Percentiles rank a stretch among this genome's conserved stretches.
Evolutionary conservation across 2,113 vertebrate species (phyloP).

Genomic region (Pan paniscus): DNA sequence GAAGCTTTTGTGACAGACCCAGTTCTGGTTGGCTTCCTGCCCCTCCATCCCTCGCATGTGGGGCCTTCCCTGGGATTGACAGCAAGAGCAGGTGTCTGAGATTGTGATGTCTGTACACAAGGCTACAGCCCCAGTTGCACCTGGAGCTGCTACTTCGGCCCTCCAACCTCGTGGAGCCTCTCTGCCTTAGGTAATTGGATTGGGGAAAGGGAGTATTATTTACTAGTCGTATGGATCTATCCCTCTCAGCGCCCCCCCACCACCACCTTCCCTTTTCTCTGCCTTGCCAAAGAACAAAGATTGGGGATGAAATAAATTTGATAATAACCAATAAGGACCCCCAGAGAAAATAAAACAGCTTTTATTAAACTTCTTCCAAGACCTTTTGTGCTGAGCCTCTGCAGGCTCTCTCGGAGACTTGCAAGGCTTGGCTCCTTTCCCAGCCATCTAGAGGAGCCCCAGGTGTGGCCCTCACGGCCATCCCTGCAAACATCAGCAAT

Average conservation of each 20-base stretch:
- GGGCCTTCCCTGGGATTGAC: neutral
- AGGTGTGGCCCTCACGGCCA: slow-evolving; percentile 55
- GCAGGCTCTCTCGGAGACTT: slow-evolving; percentile 5
- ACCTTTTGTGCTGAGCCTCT: slow-evolving; percentile 83
- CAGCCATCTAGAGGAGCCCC: neutral
- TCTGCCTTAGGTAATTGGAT: slow-evolving; percentile 58
- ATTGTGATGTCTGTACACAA: neutral
- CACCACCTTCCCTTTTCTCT: slow-evolving; percentile 69
- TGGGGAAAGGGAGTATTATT: slow-evolving; percentile 66
- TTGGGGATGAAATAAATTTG: slow-evolving; percentile 87
- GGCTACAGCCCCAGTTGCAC: neutral
- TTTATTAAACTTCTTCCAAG: slow-evolving; percentile 89
- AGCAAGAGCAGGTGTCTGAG: neutral
- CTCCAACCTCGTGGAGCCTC: neutral
- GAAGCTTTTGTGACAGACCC: neutral
- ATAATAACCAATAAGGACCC: slow-evolving; percentile 86
- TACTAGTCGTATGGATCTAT: neutral
- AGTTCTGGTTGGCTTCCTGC: neutral
- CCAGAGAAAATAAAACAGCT: slow-evolving; percentile 87
- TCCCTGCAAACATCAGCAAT: slow-evolving; percentile 72
- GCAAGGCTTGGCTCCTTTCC: neutral
- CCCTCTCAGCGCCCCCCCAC: neutral
- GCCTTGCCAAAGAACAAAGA: slow-evolving; percentile 87
- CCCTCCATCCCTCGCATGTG: neutral
- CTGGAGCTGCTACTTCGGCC: neutral